Evolutionary conservation across 2,113 vertebrate species (phyloP).

Genomic region (Istiophorus platypterus): DNA sequence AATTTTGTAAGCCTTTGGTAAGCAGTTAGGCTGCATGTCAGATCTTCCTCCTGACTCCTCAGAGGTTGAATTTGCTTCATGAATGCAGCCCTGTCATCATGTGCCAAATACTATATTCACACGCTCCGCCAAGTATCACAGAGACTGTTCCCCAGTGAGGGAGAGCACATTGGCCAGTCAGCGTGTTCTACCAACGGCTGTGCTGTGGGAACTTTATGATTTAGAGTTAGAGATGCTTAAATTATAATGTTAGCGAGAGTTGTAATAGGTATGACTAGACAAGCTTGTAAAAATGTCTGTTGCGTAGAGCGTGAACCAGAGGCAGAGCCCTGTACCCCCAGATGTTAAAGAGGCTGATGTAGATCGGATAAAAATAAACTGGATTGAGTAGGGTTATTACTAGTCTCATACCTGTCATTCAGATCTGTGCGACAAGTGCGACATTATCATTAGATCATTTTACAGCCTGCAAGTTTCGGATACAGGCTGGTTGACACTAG

Average conservation of each 20-base stretch:
- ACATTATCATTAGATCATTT: background rate
- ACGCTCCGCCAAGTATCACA: constrained; percentile 70
- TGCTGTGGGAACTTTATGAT: constrained; percentile 27
- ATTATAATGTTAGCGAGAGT: constrained; percentile 12
- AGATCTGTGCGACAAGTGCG: constrained; percentile 15
- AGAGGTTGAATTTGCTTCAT: constrained; percentile 44
- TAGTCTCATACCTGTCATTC: constrained; percentile 47
- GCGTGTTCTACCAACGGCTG: constrained; percentile 31
- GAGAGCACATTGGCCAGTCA: constrained; percentile 30
- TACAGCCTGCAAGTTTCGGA: background rate
- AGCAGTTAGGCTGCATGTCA: constrained; percentile 33
- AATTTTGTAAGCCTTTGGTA: background rate
- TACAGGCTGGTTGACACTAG: background rate
- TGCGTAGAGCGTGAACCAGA: background rate
- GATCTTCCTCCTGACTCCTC: constrained; percentile 32
- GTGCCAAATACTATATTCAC: constrained; percentile 61
- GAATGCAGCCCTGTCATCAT: constrained; percentile 65
- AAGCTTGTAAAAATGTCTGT: background rate
- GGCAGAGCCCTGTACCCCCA: background rate
- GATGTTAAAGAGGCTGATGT: background rate
- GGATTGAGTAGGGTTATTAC: constrained; percentile 32
- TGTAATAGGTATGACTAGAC: background rate
- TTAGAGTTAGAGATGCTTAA: constrained; percentile 16
- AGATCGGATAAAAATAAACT: constrained; percentile 49
- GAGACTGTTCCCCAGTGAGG: constrained; percentile 33